Evolutionary conservation across 2,888 invertebrate species (phyloP).

Genomic region (Platerodrilus igneus): DNA sequence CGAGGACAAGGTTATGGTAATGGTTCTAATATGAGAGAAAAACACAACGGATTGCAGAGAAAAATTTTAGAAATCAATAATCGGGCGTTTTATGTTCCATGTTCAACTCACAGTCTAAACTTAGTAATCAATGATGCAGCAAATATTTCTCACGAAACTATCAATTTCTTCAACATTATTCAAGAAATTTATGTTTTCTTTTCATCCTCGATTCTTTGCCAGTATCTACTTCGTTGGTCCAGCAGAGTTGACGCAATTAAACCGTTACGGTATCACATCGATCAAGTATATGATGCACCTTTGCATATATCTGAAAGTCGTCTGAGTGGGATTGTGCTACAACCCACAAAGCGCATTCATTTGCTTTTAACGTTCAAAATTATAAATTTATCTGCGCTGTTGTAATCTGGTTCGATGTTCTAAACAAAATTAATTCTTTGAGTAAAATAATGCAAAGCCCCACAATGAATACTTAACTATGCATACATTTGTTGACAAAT

Average conservation of each 20-base stretch:
- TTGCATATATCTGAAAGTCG: constrained; percentile 22
- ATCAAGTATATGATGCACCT: constrained; percentile 25
- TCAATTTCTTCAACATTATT: constrained; percentile 24
- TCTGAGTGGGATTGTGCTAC: constrained; percentile 22
- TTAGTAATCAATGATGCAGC: constrained; percentile 35
- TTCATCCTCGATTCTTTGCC: constrained; percentile 26
- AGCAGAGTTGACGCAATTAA: constrained; percentile 14
- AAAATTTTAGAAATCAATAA: constrained; percentile 30
- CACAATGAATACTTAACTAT: constrained; percentile 27
- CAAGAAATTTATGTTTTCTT: constrained; percentile 32
- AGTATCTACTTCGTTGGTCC: constrained; percentile 22
- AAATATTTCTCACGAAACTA: constrained; percentile 23
- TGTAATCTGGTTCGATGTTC: constrained; percentile 23
- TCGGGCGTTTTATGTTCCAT: constrained; percentile 33
- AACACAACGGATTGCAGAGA: constrained; percentile 31
- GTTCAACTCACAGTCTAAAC: constrained; percentile 31
- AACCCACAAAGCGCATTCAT: constrained; percentile 21
- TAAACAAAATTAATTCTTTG: constrained; percentile 21
- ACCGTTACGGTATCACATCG: constrained; percentile 14
- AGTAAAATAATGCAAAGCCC: constrained; percentile 29
- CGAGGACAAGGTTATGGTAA: constrained; percentile 33
- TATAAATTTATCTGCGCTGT: too few species aligned
- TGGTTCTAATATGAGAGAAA: constrained; percentile 33
- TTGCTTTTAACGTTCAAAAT: constrained; percentile 20
- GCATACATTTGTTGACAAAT: constrained; percentile 20